Conservation (phyloP, 2,113 vertebrate genomes). For the Campylomormyrus tamandua region DNA sequence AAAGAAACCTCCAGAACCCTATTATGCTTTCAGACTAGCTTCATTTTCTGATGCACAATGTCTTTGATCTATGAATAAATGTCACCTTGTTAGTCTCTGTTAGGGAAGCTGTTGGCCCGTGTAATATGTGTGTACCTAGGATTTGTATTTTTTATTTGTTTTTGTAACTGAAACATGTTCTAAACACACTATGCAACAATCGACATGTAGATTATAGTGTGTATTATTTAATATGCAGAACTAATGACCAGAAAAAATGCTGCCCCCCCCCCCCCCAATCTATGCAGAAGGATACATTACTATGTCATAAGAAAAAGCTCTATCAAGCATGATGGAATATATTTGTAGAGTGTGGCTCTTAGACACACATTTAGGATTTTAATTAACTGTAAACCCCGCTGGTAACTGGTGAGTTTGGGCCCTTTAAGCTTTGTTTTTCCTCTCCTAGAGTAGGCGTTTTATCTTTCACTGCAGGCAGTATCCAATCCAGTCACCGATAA, state of each 20-base stretch:
- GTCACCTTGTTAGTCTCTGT: not conserved
- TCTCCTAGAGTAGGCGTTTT: not conserved
- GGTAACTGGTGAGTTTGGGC: not conserved
- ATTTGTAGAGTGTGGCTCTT: not conserved
- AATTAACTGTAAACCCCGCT: not conserved
- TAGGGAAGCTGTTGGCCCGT: not conserved
- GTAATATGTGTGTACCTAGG: not conserved
- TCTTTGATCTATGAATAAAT: slow-evolving; percentile 17
- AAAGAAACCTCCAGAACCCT: slow-evolving; percentile 26
- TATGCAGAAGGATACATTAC: not conserved
- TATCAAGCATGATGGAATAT: not conserved
- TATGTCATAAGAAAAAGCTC: not conserved
- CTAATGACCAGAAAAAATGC: not conserved
- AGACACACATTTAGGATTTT: not conserved
- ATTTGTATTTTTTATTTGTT: not conserved
- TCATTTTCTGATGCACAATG: slow-evolving; percentile 23
- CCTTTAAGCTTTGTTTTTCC: not conserved
- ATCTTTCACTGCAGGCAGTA: not conserved
- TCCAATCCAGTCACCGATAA: not conserved
- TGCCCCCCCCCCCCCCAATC: not conserved
- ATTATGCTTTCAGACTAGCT: slow-evolving; percentile 22
- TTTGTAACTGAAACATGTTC: not conserved
- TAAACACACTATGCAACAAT: not conserved
- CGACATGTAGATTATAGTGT: not conserved
- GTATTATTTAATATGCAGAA: not conserved